Conservation (phyloP, 2,888 invertebrate species). For the Rhamphomyia laevipes region DNA sequence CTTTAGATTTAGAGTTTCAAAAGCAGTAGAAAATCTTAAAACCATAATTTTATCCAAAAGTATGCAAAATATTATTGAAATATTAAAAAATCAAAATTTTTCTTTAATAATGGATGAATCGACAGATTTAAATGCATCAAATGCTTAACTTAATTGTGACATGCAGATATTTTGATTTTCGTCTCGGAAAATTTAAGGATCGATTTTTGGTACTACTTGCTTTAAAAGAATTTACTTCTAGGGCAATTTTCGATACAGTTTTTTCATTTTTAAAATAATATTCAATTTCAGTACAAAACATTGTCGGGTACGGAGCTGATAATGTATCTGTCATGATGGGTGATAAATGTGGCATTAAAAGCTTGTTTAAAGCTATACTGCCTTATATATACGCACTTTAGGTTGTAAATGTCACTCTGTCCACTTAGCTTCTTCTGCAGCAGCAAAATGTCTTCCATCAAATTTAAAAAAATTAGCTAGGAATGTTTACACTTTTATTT, state of each 20-base stretch:
- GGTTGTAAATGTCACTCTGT: constrained; percentile 20
- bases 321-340: constrained; percentile 20
- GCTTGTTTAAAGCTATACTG: constrained; percentile 12
- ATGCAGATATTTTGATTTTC: not conserved
- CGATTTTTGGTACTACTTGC: constrained; percentile 1
- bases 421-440: constrained; percentile 18
- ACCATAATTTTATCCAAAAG: not conserved
- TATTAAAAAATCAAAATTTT: constrained; percentile 1
- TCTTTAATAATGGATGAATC: constrained; percentile 1
- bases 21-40: not conserved
- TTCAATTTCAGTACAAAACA: constrained; percentile 10
- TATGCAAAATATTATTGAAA: not conserved
- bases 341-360: constrained; percentile 14
- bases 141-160: not conserved
- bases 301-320: constrained; percentile 20
- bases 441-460: constrained; percentile 16
- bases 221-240: constrained; percentile 16
- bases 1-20: too few species aligned
- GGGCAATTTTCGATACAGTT: constrained; percentile 2
- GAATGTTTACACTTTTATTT: not conserved
- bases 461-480: not conserved
- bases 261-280: not conserved
- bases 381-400: constrained; percentile 18
- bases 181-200: not conserved
- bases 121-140: not conserved